Evolutionary conservation across 53 echinoderm and acorn worm genomes (phyloP).

Genomic region (Patiria pectinifera): DNA sequence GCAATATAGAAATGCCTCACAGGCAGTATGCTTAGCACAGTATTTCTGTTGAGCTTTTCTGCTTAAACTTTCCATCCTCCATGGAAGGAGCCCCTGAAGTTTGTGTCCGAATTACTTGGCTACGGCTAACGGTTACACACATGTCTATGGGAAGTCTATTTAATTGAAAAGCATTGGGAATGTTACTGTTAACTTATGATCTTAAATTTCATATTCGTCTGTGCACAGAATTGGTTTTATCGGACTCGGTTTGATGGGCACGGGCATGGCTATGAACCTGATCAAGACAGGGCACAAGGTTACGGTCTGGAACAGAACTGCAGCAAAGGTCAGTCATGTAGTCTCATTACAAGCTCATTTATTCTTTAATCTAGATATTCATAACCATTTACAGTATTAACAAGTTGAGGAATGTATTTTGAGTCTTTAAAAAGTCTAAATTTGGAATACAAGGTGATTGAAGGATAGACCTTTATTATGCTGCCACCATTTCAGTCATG

Average conservation of each 20-base stretch:
- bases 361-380: not conserved
- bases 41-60: too few relatives aligned
- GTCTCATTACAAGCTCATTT: constrained; percentile 3
- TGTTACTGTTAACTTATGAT: not conserved
- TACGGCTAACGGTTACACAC: too few relatives aligned
- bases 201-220: not conserved
- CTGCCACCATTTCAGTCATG: too few relatives aligned
- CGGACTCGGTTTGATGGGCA: constrained; percentile 96
- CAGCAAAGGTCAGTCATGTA: constrained; percentile 81
- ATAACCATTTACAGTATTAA: too few relatives aligned
- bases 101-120: too few relatives aligned
- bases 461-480: too few relatives aligned
- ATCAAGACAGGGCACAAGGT: constrained; percentile 94
- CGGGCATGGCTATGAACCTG: constrained; percentile 97
- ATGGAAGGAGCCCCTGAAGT: too few relatives aligned
- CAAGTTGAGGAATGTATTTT: not conserved
- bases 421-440: not conserved
- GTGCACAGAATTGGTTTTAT: constrained; percentile 88
- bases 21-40: too few relatives aligned
- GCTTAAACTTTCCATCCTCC: too few relatives aligned
- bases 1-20: too few relatives aligned
- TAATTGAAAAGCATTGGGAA: too few relatives aligned
- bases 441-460: not conserved
- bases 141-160: too few relatives aligned
- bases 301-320: constrained; percentile 98